Conservation (phyloP, 2,113 vertebrate species). For the Opisthocomus hoazin region DNA sequence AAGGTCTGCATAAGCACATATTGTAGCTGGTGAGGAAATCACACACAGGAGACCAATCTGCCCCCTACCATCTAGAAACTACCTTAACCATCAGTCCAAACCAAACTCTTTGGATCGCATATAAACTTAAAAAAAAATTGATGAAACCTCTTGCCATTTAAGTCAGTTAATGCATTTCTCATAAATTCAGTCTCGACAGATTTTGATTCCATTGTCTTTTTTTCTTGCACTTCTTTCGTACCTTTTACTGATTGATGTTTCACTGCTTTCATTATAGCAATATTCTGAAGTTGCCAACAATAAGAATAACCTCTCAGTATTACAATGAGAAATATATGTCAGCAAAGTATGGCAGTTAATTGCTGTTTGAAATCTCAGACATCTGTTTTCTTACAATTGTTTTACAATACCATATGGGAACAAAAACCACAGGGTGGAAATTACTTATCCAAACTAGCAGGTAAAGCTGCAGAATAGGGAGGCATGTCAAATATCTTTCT, state of each 20-base stretch:
- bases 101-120: background rate
- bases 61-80: background rate
- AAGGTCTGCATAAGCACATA: background rate
- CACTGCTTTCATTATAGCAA: background rate
- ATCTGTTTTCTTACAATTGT: slow-evolving; percentile 34
- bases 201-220: background rate
- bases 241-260: slow-evolving; percentile 12
- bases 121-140: background rate
- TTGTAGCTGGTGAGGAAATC: background rate
- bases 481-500: background rate
- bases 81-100: background rate
- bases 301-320: background rate
- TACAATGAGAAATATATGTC: slow-evolving; percentile 10
- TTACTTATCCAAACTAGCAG: slow-evolving; percentile 10
- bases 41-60: background rate
- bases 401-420: slow-evolving; percentile 32
- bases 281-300: background rate
- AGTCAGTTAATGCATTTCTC: background rate
- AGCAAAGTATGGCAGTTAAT: slow-evolving; percentile 16
- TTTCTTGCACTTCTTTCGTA: background rate
- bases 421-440: background rate
- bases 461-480: background rate
- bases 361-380: slow-evolving; percentile 39
- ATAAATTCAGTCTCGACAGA: background rate
- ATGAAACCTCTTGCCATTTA: background rate